Conservation (phyloP, 2,888 invertebrate genomes). For the Xestia xanthographa region DNA sequence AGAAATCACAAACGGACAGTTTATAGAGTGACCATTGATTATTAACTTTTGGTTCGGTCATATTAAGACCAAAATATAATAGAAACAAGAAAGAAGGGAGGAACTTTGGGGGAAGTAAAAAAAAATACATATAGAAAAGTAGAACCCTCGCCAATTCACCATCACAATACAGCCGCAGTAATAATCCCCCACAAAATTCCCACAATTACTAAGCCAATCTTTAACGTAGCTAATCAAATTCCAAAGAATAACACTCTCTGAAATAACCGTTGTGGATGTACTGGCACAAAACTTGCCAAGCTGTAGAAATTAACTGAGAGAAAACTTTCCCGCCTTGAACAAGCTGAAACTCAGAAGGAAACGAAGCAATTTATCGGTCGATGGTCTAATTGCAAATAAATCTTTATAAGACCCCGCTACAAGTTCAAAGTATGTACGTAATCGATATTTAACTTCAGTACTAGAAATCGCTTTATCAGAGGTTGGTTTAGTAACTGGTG, state of each 20-base stretch:
- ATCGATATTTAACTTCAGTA: constrained; percentile 38
- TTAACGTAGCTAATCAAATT: constrained; percentile 39
- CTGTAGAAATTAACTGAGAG: constrained; percentile 56
- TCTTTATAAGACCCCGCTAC: constrained; percentile 41
- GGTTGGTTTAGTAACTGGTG: not conserved
- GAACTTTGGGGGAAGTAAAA: not conserved
- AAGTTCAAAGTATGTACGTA: constrained; percentile 31
- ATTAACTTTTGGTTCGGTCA: not conserved
- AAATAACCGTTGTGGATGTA: constrained; percentile 33
- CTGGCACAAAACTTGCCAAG: constrained; percentile 45
- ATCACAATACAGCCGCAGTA: not conserved
- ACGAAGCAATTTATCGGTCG: constrained; percentile 57
- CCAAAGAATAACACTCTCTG: constrained; percentile 34
- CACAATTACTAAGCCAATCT: constrained; percentile 29
- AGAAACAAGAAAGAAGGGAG: not conserved
- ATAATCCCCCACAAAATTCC: not conserved
- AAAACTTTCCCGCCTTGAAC: constrained; percentile 52
- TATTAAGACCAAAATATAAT: not conserved
- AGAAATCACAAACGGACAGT: not conserved
- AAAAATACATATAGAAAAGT: not conserved
- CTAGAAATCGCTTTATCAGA: not conserved
- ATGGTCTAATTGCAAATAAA: constrained; percentile 62
- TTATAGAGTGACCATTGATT: not conserved
- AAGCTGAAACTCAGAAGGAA: constrained; percentile 47
- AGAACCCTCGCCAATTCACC: not conserved